Evolutionary conservation across 2,113 vertebrate genomes (phyloP), one percentile per base, ranked within the genome.

Genomic region (Dicrurus megarhynchus): DNA sequence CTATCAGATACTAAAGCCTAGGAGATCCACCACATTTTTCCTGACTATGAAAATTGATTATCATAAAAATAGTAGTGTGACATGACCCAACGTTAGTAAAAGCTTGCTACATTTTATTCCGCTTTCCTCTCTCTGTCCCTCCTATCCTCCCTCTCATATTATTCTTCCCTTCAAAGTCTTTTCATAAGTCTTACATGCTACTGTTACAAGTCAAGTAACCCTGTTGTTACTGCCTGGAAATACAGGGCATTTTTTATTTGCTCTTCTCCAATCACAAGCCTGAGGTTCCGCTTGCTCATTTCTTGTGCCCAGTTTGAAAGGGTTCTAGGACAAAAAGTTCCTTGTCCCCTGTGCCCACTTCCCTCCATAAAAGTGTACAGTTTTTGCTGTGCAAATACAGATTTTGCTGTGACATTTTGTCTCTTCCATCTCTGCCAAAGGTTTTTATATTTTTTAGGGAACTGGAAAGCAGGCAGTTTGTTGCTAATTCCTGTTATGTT

Each of bases 21-120:
- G 59, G 71, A 86, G 59, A 77, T 59, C 42, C 55, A 75, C 46
- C 28, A 86, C 30, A 35, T 86, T 86, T 86, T 70, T 56, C 42
- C 63, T 67, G 67, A 67, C 75, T 86, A 50, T 57, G 68, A 92
- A 88, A 89, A 94, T 16, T 37, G 33, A 84, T 92, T 67, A 88
- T 77, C 63, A 77, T 88, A 84, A 92, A 95, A 95, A 92, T 63
- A 86, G 69, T 27, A 83, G 28, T n/a, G 75, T 56, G 76, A 84
- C 22, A 49, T 3, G 15, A 89, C 27, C 21, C 21, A 37, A 42
- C 10, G 55, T 13, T 76, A 41, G 59, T 52, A 69, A 80, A 85
- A 80, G 23, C 50, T 84, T 61, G 20, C 46, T 61, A 68, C 10
- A 30, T 81, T 88, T 91, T 74, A 53, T 80, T 84, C 33, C 39